phyloP scores from a whole-genome alignment of 2,888 invertebrate species.

The Notocelia uddmanniana region DNA sequence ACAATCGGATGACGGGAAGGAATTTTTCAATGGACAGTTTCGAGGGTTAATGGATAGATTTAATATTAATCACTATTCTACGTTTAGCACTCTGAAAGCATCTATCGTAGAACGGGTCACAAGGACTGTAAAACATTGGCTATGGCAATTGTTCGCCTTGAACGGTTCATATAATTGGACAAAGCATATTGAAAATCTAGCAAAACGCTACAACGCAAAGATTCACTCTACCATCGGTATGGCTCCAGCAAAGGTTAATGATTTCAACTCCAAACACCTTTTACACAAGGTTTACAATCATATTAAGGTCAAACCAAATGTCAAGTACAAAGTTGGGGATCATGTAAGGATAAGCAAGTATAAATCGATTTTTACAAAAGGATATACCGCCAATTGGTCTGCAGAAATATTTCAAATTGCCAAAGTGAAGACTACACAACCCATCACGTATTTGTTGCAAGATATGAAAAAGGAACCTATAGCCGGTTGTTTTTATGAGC shows the following conservation, averaged over 20 bases:
- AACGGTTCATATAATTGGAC: constrained; percentile 10
- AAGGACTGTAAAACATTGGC: constrained; percentile 9
- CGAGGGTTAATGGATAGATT: too few relatives aligned
- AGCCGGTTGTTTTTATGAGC: constrained; percentile 46
- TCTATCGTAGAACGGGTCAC: constrained; percentile 2
- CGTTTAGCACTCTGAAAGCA: constrained; percentile 22
- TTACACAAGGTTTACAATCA: constrained; percentile 9
- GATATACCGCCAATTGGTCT: constrained; percentile 49
- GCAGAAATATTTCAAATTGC: constrained; percentile 50
- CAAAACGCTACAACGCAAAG: background rate
- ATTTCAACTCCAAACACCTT: background rate
- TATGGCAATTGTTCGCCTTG: constrained; percentile 3
- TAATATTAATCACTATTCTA: background rate
- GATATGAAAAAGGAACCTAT: constrained; percentile 46
- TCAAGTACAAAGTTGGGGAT: constrained; percentile 36
- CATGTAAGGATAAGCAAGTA: constrained; percentile 48
- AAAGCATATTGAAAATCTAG: background rate
- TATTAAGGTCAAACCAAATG: background rate
- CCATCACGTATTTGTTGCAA: constrained; percentile 47
- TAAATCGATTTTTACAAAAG: constrained; percentile 44
- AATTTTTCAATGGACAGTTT: too few relatives aligned
- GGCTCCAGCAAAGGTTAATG: background rate
- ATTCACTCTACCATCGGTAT: background rate
- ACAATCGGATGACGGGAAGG: constrained; percentile 22
- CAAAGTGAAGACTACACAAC: constrained; percentile 46